These are phyloP conservation scores for Cyanoramphus novaezelandiae DNA, from an alignment of 2,113 vertebrate genomes.

Conservation along the genomic window DNA sequence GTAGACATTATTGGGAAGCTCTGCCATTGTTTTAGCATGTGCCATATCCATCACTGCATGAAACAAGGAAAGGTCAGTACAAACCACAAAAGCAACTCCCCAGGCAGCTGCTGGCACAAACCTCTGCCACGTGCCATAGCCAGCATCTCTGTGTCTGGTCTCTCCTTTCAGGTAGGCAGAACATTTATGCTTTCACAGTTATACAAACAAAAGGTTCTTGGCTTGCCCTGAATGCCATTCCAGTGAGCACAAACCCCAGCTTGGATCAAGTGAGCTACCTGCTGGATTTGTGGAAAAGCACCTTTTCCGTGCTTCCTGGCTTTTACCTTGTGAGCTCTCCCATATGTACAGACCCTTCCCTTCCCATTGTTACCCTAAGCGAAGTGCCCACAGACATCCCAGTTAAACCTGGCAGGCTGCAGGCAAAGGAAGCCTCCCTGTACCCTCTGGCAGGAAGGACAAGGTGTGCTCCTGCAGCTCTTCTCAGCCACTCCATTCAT, in stretches of 20 bases:
- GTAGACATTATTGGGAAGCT: background rate
- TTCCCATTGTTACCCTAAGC: background rate
- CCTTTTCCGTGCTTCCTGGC: background rate
- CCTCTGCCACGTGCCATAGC: rapidly evolving
- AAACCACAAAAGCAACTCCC: background rate
- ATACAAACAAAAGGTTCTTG: background rate
- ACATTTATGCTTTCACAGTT: background rate
- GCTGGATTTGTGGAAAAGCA: background rate
- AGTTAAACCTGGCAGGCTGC: background rate
- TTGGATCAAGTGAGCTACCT: background rate
- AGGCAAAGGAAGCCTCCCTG: background rate
- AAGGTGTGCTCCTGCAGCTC: background rate
- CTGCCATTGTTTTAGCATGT: background rate
- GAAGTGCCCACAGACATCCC: rapidly evolving
- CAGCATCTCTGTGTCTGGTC: background rate
- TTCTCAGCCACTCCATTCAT: background rate
- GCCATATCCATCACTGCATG: background rate
- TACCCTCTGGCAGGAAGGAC: background rate
- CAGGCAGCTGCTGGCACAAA: background rate
- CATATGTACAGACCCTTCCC: too few relatives aligned
- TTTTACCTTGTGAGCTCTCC: background rate
- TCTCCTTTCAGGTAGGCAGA: background rate
- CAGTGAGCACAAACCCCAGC: background rate
- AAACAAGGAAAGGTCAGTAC: background rate
- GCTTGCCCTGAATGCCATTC: background rate